Evolutionary conservation across 2,888 invertebrate genomes (phyloP).

Genomic region (Julus scanicus): DNA sequence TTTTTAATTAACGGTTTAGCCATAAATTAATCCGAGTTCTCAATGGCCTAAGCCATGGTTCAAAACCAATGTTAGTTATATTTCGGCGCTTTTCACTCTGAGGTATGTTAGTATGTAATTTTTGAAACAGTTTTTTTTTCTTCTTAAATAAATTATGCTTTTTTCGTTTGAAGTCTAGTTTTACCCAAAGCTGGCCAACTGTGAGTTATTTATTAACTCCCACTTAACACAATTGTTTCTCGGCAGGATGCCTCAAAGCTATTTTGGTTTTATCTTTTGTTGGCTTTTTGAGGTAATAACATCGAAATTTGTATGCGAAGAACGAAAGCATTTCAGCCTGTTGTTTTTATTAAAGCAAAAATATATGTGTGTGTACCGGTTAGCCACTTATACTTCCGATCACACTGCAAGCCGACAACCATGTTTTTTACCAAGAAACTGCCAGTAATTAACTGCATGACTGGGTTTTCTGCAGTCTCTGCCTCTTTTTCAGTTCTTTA

Average conservation of each 20-base stretch:
- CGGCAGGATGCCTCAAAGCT: constrained; percentile 30
- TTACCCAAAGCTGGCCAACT: not conserved
- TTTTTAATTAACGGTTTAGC: constrained; percentile 38
- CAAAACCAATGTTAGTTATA: not conserved
- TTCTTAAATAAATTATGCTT: not conserved
- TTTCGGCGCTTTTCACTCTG: not conserved
- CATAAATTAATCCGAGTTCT: not conserved
- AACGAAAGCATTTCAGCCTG: not conserved
- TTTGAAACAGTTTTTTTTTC: not conserved
- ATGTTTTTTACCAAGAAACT: not conserved
- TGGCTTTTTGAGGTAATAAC: constrained; percentile 23
- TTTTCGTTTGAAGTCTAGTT: not conserved
- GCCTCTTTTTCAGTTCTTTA: not conserved
- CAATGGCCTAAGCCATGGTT: not conserved
- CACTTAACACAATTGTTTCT: constrained; percentile 32
- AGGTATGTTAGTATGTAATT: not conserved
- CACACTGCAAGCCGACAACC: not conserved
- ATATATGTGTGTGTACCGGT: not conserved
- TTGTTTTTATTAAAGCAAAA: not conserved
- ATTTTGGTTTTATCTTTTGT: constrained; percentile 13
- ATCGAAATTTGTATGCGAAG: constrained; percentile 30
- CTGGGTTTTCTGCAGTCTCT: not conserved
- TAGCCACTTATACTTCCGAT: not conserved
- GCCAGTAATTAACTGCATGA: constrained; percentile 23
- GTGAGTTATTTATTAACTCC: constrained; percentile 35